Evolutionary conservation across 2,888 invertebrate species (phyloP).

Genomic region (Glaucopsyche alexis): DNA sequence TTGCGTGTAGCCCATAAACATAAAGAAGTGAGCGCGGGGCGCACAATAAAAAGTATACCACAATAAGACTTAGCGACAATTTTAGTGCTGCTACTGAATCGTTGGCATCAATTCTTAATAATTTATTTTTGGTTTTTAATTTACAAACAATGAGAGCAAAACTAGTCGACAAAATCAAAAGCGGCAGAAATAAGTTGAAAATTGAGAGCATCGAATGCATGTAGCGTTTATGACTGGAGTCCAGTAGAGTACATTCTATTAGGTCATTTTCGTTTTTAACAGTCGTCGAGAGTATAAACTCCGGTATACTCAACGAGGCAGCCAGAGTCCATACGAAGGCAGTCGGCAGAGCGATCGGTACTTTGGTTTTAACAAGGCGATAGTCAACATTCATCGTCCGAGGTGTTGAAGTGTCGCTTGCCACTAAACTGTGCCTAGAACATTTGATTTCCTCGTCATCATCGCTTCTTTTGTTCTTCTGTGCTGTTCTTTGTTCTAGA

Average conservation of each 20-base stretch:
- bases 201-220: slow-evolving; percentile 65
- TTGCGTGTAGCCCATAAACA: slow-evolving; percentile 56
- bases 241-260: slow-evolving; percentile 74
- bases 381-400: slow-evolving; percentile 79
- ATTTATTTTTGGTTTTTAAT: slow-evolving; percentile 55
- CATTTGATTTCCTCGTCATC: slow-evolving; percentile 71
- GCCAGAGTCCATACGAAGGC: slow-evolving; percentile 80
- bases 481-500: slow-evolving; percentile 64
- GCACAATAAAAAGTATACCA: slow-evolving; percentile 57
- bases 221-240: slow-evolving; percentile 69
- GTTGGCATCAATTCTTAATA: slow-evolving; percentile 47
- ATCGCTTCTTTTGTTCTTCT: slow-evolving; percentile 58
- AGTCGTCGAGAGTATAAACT: slow-evolving; percentile 76
- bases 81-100: slow-evolving; percentile 60
- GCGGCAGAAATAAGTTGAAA: slow-evolving; percentile 65
- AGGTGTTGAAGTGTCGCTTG: slow-evolving; percentile 69
- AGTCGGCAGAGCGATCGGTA: slow-evolving; percentile 76
- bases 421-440: slow-evolving; percentile 71
- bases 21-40: slow-evolving; percentile 59
- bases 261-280: slow-evolving; percentile 58
- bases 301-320: slow-evolving; percentile 80
- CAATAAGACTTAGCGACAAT: slow-evolving; percentile 62
- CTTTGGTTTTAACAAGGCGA: slow-evolving; percentile 58
- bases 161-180: slow-evolving; percentile 55
- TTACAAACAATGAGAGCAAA: slow-evolving; percentile 55